A percentile compares a stretch with the other conserved stretches of the same genome.
phyloP scores from a whole-genome alignment of 92 coral and sea anemone genomes.

The Phenganax stokvisi region DNA sequence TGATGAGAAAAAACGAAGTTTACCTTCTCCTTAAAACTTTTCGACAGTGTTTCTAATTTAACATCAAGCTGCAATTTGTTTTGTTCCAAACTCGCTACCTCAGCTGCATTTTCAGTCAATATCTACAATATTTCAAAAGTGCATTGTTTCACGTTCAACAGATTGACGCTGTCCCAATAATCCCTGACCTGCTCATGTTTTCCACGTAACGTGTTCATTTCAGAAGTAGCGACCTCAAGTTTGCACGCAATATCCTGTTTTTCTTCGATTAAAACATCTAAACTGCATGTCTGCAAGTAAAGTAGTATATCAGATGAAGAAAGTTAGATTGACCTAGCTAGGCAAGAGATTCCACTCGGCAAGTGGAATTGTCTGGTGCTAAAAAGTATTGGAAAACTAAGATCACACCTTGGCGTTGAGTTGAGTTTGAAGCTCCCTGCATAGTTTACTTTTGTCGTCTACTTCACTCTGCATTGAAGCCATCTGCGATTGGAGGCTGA shows the following conservation, averaged over 20 bases:
- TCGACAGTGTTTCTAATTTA: conserved; percentile 16
- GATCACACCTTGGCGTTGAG: conserved; percentile 21
- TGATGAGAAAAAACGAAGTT: not conserved
- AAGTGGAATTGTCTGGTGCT: no score
- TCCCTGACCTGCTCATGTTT: conserved; percentile 51
- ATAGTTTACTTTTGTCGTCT: conserved; percentile 59
- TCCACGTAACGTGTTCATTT: conserved; percentile 54
- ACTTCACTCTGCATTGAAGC: conserved; percentile 63
- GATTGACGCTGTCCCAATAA: not conserved
- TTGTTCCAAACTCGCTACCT: conserved; percentile 2
- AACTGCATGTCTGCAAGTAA: not conserved
- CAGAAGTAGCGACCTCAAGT: conserved; percentile 34
- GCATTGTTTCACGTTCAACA: not conserved
- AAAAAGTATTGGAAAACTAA: not conserved
- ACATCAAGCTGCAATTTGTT: conserved; percentile 30
- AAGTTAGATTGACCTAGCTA: no score
- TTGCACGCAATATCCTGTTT: conserved; percentile 2
- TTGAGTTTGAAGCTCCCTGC: conserved; percentile 69
- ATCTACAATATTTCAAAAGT: not conserved
- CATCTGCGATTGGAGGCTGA: conserved; percentile 60
- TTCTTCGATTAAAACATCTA: not conserved
- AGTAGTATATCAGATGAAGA: no score
- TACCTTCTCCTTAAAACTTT: conserved; percentile 29
- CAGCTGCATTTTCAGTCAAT: not conserved
- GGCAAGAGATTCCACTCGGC: no score